Base-by-base conservation (phyloP, 2,888 invertebrate genomes). In the Homarus gammarus region DNA sequence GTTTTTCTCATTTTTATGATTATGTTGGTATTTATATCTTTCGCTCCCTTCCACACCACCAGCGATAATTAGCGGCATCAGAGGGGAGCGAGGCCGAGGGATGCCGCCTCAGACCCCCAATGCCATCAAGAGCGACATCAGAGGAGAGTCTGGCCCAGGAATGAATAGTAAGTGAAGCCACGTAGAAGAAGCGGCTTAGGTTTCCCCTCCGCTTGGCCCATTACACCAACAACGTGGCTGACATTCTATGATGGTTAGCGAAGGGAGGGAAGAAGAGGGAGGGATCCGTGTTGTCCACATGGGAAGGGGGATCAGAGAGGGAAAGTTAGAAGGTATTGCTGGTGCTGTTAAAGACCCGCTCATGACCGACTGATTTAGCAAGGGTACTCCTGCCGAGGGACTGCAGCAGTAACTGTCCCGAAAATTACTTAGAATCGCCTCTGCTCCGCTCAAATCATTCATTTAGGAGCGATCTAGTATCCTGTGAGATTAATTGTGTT, bases 91-190 rank as follows among this genome's bases (percentile, higher is more conserved):
- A 27, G 64, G 27, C 5, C 6, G 64, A 64, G 64, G 27, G 64
- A 27, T 27, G 64, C 2, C 27, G 27, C 64, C 64, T 56, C 56
- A 18, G 18, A 56, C 22, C 18, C 56, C 12, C 22, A 56, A 12
- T 18, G 27, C 27, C 64, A 64, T 64, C 27, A 64, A 64, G 64
- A 3, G 27, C 6, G 3, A 27, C 64, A 64, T 64, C 64, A 64
- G 64, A 64, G 64, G 64, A 64, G 64, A 64, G 18, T 27, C 64
- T 12, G 31, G 64, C 64, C n/a, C 64, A 64, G 64, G 64, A 27
- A 27, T n/a, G 64, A 64, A 27, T n/a, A 64, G 64, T 27, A 22
- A n/a, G 64, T 64, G 64, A 64, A 31, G 64, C 64, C 64, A 64
- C 27, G 27, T 64, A 64, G 64, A 64, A 64, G 64, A 64, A 27